Conservation (phyloP, 2,113 vertebrate species). For the Tragulus kanchil region DNA sequence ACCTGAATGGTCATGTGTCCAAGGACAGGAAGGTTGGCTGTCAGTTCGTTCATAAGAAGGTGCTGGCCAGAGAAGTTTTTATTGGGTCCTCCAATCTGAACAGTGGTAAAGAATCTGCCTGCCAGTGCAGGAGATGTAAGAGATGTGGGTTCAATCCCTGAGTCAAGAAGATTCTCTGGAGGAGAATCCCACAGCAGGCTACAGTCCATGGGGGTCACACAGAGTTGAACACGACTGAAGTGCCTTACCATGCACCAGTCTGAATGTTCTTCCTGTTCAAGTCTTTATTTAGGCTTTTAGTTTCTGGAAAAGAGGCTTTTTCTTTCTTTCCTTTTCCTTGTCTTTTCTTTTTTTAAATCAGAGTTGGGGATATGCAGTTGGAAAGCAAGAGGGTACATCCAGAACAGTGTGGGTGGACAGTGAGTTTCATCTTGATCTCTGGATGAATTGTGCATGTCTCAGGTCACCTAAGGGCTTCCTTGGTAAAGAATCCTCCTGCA, state of each 20-base stretch:
- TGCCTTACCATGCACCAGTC: background rate
- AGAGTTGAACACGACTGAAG: background rate
- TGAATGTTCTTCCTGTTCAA: background rate
- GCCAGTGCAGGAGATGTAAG: background rate
- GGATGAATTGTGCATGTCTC: background rate
- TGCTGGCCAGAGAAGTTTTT: background rate
- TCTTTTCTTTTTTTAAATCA: background rate
- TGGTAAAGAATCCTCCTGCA: no score
- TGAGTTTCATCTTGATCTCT: background rate
- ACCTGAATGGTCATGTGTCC: background rate
- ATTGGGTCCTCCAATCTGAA: background rate
- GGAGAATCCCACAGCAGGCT: background rate
- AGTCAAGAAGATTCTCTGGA: background rate
- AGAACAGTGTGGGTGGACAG: background rate
- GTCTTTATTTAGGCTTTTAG: background rate
- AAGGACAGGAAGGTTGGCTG: background rate
- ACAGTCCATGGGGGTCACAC: background rate
- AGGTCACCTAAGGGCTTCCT: background rate
- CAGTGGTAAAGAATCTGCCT: background rate
- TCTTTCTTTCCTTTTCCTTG: background rate
- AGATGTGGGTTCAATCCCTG: background rate
- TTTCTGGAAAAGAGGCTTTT: background rate
- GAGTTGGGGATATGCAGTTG: constrained; percentile 27
- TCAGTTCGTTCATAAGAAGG: background rate
- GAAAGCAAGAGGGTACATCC: background rate